Evolutionary conservation across 2,888 invertebrate species (phyloP).

Genomic region (Cynaeus angustus): DNA sequence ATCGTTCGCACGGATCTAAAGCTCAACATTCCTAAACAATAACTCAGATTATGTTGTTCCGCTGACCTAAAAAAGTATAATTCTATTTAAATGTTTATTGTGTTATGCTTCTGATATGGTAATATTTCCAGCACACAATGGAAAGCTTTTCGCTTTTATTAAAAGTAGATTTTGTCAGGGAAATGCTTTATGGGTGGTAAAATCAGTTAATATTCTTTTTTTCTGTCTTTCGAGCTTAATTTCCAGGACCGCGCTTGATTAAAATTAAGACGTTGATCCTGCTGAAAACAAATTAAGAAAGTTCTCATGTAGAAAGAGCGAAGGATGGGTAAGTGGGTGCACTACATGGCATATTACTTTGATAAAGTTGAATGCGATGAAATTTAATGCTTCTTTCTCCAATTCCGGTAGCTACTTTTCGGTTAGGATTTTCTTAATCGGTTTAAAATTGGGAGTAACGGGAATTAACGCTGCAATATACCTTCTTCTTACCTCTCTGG

Average conservation of each 20-base stretch:
- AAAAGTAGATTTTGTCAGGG: conserved; percentile 7
- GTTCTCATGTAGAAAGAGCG: conserved; percentile 29
- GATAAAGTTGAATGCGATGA: conserved; percentile 59
- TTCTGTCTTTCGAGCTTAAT: conserved; percentile 26
- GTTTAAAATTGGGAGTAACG: conserved; percentile 70
- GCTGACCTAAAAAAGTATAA: conserved; percentile 47
- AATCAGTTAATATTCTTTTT: conserved; percentile 33
- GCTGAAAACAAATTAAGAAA: conserved; percentile 42
- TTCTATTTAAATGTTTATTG: conserved; percentile 47
- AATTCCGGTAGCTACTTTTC: conserved; percentile 63
- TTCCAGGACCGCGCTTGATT: conserved; percentile 32
- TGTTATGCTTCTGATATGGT: conserved; percentile 37
- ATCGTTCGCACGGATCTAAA: conserved; percentile 38
- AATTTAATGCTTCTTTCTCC: conserved; percentile 55
- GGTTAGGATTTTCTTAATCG: conserved; percentile 70
- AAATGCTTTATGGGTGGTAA: conserved; percentile 29
- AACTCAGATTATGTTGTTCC: conserved; percentile 42
- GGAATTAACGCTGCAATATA: conserved; percentile 67
- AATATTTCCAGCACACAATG: conserved; percentile 34
- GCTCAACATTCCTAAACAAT: conserved; percentile 37
- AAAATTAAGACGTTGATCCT: conserved; percentile 42
- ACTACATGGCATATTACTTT: conserved; percentile 53
- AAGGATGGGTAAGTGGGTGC: conserved; percentile 26
- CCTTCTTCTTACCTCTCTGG: conserved; percentile 66
- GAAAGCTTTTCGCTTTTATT: conserved; percentile 23